Evolutionary conservation across 2,113 vertebrate species (phyloP).

Genomic region (Naja naja): DNA sequence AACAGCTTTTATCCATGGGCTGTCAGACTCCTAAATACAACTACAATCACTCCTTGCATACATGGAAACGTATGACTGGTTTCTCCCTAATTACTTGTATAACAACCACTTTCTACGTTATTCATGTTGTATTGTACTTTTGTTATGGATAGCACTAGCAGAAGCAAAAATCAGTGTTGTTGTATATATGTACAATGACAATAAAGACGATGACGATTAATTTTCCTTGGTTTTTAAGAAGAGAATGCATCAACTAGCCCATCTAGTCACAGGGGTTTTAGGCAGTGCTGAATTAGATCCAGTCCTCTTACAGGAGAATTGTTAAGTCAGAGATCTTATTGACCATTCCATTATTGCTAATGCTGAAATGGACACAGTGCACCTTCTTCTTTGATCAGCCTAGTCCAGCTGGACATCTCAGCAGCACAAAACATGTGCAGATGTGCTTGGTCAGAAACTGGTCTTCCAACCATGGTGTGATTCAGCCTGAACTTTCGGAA

Average conservation of each 20-base stretch:
- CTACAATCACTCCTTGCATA: too few species aligned
- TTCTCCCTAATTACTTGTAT: too few species aligned
- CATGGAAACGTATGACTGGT: too few species aligned
- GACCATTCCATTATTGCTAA: constrained; percentile 29
- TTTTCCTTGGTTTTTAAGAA: constrained; percentile 18
- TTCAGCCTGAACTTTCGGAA: neutral
- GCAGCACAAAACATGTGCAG: neutral
- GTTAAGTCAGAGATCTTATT: constrained; percentile 2
- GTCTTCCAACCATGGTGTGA: constrained; percentile 20
- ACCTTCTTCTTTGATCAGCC: constrained; percentile 32
- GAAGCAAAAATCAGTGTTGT: too few species aligned
- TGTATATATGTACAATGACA: too few species aligned
- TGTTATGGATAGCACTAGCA: too few species aligned
- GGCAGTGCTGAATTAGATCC: constrained; percentile 6
- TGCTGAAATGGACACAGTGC: constrained; percentile 35
- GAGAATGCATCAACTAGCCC: neutral
- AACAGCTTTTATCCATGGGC: too few species aligned
- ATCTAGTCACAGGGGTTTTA: neutral
- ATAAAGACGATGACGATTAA: too few species aligned
- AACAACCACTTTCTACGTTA: too few species aligned
- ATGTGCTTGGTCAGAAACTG: neutral
- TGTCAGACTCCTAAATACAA: too few species aligned
- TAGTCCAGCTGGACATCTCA: constrained; percentile 1
- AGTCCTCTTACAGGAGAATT: neutral
- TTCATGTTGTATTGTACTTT: too few species aligned